Conservation (phyloP, 2,113 vertebrate species). For the Ranitomeya variabilis region DNA sequence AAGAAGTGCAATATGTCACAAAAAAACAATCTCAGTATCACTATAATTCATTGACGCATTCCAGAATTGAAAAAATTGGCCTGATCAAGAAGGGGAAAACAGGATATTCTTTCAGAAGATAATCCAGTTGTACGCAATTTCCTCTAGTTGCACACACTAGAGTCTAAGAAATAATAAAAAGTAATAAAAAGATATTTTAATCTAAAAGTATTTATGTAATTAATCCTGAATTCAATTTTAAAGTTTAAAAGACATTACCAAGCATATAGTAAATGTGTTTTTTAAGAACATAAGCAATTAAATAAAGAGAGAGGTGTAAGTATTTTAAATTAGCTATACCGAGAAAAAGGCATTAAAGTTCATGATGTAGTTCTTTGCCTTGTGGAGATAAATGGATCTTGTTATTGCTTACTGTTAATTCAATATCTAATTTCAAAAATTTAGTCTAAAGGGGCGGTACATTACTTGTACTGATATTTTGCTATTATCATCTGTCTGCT, state of each 20-base stretch:
- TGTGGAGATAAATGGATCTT: slow-evolving; percentile 38
- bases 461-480: slow-evolving; percentile 13
- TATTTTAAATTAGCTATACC: slow-evolving; percentile 37
- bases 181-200: not conserved
- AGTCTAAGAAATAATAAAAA: no score
- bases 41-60: no score
- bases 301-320: not conserved
- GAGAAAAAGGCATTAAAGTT: slow-evolving; percentile 32
- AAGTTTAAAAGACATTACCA: not conserved
- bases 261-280: not conserved
- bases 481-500: slow-evolving; percentile 18
- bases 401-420: slow-evolving; percentile 38
- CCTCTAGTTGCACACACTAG: not conserved
- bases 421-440: slow-evolving; percentile 45
- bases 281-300: slow-evolving; percentile 12
- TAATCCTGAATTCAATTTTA: not conserved
- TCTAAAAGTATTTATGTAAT: not conserved
- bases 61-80: no score
- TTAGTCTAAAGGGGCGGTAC: slow-evolving; percentile 2
- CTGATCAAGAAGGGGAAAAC: no score
- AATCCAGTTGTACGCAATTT: not conserved
- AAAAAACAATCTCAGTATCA: no score
- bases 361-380: slow-evolving; percentile 13
- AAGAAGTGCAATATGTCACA: no score
- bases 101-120: not conserved